Evolutionary conservation across 2,888 invertebrate genomes (phyloP), one percentile per base, ranked within the genome.

Genomic region (Lomographa bimaculata): DNA sequence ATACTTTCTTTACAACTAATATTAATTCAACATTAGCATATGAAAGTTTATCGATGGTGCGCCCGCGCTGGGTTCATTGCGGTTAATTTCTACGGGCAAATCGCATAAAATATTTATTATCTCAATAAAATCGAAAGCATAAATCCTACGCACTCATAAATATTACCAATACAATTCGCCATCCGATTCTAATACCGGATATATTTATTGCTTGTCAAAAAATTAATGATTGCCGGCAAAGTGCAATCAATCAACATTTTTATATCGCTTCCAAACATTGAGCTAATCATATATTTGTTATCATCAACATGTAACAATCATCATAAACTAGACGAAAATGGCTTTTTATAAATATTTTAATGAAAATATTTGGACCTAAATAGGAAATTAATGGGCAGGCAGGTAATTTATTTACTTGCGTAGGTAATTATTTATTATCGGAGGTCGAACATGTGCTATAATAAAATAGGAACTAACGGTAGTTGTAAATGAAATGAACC

Each of bases 51-150:
- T 56, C 27, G 40, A 56, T 56, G 58, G 53, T 52, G 48, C 60
- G 62, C 55, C 50, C 51, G 48, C 60, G 62, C 55, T 50, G 40
- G 46, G 52, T 49, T 51, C 46, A 59, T 42, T 62, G n/a, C n/a
- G n/a, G n/a, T n/a, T n/a, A n/a, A n/a, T n/a, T n/a, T n/a, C n/a
- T n/a, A 54, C 49, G 47, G 36, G 39, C 50, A 46, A 53, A 55
- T 47, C 43, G 47, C 50, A 63, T 36, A 44, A 34, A 52, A 49
- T 52, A 40, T 58, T 71, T 64, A 71, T 58, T 54, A 54, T 44
- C 17, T 27, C 51, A 64, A 66, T 72, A 70, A 72, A 71, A 58
- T 58, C 57, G 62, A 64, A 73, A 68, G 62, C 59, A 48, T 57
- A 57, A 65, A 65, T 61, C 60, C 60, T 68, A 64, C 60, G 50